phyloP scores from a whole-genome alignment of 2,888 invertebrate species.

The Aquatica leii region DNA sequence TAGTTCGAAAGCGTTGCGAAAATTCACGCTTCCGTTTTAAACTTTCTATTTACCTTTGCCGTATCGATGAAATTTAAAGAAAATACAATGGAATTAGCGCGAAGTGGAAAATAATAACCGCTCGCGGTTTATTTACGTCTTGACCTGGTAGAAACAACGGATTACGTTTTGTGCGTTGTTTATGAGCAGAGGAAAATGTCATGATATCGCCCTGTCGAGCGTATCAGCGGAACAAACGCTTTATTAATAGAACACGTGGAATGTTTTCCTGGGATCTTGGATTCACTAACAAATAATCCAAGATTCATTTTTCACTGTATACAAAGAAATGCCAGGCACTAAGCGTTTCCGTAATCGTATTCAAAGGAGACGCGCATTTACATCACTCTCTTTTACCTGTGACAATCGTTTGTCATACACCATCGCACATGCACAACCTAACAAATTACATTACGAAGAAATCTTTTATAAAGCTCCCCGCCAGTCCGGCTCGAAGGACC shows the following conservation, averaged over 20 bases:
- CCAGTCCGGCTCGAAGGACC: no score
- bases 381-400: conserved; percentile 2
- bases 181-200: no score
- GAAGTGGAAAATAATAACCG: no score
- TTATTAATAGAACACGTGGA: no score
- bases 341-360: conserved; percentile 32
- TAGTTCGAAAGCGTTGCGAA: conserved; percentile 21
- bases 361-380: conserved; percentile 27
- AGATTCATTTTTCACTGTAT: conserved; percentile 37
- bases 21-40: conserved; percentile 24
- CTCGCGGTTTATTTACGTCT: no score
- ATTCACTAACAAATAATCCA: conserved; percentile 20
- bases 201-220: no score
- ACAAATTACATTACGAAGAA: background rate
- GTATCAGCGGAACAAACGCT: no score
- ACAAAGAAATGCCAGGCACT: conserved; percentile 38
- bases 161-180: no score
- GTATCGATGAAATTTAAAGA: conserved; percentile 3
- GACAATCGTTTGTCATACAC: conserved; percentile 4
- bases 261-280: no score
- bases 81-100: no score
- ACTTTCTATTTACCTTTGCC: conserved; percentile 17
- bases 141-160: no score
- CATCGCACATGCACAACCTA: background rate
- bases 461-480: no score